Conservation (phyloP, 2,797 vertebrate species). For the Brachyalestes nurse region DNA sequence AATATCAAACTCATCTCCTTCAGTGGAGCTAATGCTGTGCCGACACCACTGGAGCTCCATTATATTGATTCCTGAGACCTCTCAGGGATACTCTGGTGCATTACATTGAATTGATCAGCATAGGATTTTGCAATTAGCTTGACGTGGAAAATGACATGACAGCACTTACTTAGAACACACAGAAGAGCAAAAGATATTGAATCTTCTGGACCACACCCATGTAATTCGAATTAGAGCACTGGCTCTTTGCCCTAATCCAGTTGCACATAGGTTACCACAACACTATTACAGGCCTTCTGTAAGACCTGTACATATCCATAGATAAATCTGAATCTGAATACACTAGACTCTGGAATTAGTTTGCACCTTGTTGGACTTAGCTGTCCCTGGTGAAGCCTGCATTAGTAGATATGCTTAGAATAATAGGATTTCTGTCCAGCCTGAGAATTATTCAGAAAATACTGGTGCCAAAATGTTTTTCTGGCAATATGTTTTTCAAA, state of each 20-base stretch:
- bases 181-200: constrained; percentile 35
- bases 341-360: not conserved
- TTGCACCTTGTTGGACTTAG: not conserved
- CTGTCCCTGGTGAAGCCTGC: no score
- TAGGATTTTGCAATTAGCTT: constrained; percentile 35
- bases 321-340: not conserved
- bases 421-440: not conserved
- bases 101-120: constrained; percentile 41
- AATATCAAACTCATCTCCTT: constrained; percentile 34
- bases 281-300: not conserved
- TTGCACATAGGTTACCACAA: not conserved
- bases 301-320: not conserved
- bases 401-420: not conserved
- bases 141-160: constrained; percentile 34
- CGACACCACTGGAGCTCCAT: constrained; percentile 30
- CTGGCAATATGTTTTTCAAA: no score
- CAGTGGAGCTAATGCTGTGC: constrained; percentile 22
- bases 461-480: not conserved
- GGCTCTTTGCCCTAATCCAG: constrained; percentile 18
- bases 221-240: constrained; percentile 21
- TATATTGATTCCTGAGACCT: constrained; percentile 38
- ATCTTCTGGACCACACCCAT: constrained; percentile 18
- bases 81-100: constrained; percentile 27
- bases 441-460: not conserved
- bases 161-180: constrained; percentile 31